phyloP scores from a whole-genome alignment of 1,140 invertebrate genomes.

The Xylocopa sonorina region DNA sequence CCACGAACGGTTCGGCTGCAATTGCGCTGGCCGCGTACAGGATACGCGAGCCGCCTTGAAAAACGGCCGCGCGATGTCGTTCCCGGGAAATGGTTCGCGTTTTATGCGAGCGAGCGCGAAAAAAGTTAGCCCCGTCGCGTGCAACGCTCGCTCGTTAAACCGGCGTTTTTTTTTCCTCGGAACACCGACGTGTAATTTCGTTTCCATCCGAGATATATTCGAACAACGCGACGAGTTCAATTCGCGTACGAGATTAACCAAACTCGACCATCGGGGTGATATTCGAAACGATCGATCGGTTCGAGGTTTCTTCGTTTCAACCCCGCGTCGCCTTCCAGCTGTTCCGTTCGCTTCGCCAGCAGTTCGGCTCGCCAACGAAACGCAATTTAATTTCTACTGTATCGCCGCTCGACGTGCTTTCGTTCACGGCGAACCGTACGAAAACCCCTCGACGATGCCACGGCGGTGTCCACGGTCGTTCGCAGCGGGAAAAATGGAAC shows the following conservation, averaged over 20 bases:
- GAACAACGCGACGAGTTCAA: too few species aligned
- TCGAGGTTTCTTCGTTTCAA: neutral
- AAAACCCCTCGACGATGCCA: neutral
- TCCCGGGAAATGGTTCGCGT: conserved; percentile 3
- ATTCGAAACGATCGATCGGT: neutral
- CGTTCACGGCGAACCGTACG: neutral
- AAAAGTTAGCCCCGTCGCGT: conserved; percentile 2
- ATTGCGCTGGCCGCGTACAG: conserved; percentile 11
- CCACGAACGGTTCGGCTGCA: conserved; percentile 48
- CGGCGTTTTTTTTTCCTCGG: neutral
- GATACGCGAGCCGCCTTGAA: conserved; percentile 20
- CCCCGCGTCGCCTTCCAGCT: neutral
- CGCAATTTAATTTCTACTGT: conserved; percentile 33
- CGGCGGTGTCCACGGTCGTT: too few species aligned
- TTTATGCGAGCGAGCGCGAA: conserved; percentile 10
- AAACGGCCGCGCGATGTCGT: conserved; percentile 6
- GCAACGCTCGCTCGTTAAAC: neutral
- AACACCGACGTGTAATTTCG: neutral
- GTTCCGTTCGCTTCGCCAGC: neutral
- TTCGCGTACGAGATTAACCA: neutral
- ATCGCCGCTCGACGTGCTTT: neutral
- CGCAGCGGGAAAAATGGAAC: too few species aligned
- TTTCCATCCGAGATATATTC: too few species aligned
- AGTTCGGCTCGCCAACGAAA: neutral
- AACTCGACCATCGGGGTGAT: neutral